Evolutionary conservation across 2,888 invertebrate species (phyloP), one percentile per base, ranked within the genome.

Genomic region (Stramonita haemastoma): DNA sequence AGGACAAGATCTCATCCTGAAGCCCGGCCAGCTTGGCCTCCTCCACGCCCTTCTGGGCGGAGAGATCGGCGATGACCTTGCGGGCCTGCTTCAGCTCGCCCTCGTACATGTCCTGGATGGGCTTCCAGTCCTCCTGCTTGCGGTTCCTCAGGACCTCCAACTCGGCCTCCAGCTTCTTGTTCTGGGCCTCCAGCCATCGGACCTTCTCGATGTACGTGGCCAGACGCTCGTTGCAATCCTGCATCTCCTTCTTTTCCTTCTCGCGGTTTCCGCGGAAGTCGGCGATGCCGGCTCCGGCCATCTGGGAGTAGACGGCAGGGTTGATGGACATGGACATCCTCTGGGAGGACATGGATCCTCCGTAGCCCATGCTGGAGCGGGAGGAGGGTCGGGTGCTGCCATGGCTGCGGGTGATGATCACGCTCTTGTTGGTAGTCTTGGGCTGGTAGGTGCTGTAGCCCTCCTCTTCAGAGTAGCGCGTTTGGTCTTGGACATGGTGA

Each of bases 131-230:
- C 84, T 93, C 93, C 46, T 93, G 93, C 92, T 94, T 94, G 89
- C 93, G 90, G 89, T 93, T 94, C 86, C 93, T 93, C 89, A 95
- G 91, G 79, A 91, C 90, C 36, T 95, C 95, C 89, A 95, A 90
- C 91, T 96, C 95, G 79, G 93, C 93, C n/a, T 93, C 93, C 79
- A 96, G 91, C 60, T 94, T 93, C 90, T 94, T 94, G 92, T 95
- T 95, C 91, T 95, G 95, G 56, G 95, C 96, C 92, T 96, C 96
- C 89, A 96, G 92, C 91, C 95, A 96, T 87, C 95, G 93, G 13
- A 94, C 94, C 93, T 96, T 96, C 94, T 96, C 96, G 92, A 96
- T 96, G 94, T 96, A 96, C 92, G 93, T 94, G 89, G 96, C 96
- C 89, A 96, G 95, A 70, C 96, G 95, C 92, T 96, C 96, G 94